Evolutionary conservation across 2,888 invertebrate genomes (phyloP).

Genomic region (Sceliomorpha sp.): DNA sequence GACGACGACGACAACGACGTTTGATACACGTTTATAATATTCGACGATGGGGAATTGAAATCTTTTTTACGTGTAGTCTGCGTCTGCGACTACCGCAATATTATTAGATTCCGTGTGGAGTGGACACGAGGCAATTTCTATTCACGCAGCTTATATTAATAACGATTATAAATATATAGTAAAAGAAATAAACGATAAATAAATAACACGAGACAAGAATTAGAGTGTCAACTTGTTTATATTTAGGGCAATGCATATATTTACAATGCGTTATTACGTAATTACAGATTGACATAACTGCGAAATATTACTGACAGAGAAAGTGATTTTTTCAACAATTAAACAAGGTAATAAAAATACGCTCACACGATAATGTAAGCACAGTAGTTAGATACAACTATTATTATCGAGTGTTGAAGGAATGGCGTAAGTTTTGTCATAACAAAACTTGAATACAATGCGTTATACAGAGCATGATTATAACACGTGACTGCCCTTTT

Average conservation of each 20-base stretch:
- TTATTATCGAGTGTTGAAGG: slow-evolving; percentile 68
- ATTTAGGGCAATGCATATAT: slow-evolving; percentile 73
- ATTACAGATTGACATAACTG: slow-evolving; percentile 64
- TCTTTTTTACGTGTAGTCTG: slow-evolving; percentile 69
- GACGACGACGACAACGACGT: no score
- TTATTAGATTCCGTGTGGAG: slow-evolving; percentile 65
- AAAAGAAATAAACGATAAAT: slow-evolving; percentile 42
- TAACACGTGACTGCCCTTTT: slow-evolving; percentile 77
- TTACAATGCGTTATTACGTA: slow-evolving; percentile 64
- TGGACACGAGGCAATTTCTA: slow-evolving; percentile 67
- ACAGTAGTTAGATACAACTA: slow-evolving; percentile 73
- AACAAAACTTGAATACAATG: slow-evolving; percentile 49
- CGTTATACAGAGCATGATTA: slow-evolving; percentile 71
- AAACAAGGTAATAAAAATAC: slow-evolving; percentile 55
- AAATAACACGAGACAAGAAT: slow-evolving; percentile 43
- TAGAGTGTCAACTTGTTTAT: slow-evolving; percentile 72
- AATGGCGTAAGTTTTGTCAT: slow-evolving; percentile 60
- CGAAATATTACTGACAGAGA: slow-evolving; percentile 60
- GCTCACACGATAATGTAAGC: slow-evolving; percentile 70
- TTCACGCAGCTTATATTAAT: slow-evolving; percentile 73
- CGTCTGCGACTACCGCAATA: no score
- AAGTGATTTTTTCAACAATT: slow-evolving; percentile 14
- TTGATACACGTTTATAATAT: slow-evolving; percentile 68
- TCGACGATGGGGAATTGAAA: slow-evolving; percentile 69
- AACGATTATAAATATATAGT: slow-evolving; percentile 64